These are phyloP conservation scores for Acanthoscelides obtectus DNA, from an alignment of 2,888 invertebrate genomes.

Conservation along the genomic window DNA sequence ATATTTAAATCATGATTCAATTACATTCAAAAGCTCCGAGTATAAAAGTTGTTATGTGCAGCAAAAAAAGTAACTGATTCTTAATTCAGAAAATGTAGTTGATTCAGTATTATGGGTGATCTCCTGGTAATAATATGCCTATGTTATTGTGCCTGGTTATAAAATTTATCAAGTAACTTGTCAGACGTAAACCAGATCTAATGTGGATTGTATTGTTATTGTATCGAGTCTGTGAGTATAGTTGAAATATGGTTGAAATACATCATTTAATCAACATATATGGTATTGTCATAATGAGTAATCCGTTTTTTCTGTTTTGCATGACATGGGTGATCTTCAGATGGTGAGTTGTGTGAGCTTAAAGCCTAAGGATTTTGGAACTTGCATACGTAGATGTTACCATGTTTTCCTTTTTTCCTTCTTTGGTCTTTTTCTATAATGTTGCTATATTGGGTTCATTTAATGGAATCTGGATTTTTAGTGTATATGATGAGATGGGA, in stretches of 20 bases:
- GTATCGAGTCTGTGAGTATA: background rate
- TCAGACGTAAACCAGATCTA: background rate
- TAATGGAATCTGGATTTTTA: background rate
- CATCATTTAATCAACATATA: background rate
- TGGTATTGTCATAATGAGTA: background rate
- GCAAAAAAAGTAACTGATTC: background rate
- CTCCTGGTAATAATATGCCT: background rate
- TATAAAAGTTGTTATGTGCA: background rate
- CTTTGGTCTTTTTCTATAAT: background rate
- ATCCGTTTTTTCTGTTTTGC: conserved; percentile 37
- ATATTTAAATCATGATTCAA: no score
- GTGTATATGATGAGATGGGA: no score
- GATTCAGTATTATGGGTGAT: background rate
- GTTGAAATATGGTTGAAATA: background rate
- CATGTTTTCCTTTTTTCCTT: background rate
- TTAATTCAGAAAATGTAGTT: background rate
- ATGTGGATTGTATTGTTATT: background rate
- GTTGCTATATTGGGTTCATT: background rate
- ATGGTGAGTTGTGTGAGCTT: conserved; percentile 41
- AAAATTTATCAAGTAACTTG: background rate
- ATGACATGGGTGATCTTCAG: conserved; percentile 40
- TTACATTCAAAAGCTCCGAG: background rate
- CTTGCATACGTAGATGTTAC: background rate
- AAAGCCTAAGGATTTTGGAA: background rate
- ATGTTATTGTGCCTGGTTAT: background rate